Evolutionary conservation across 1,140 invertebrate species (phyloP).

Genomic region (Drosophila sp.): DNA sequence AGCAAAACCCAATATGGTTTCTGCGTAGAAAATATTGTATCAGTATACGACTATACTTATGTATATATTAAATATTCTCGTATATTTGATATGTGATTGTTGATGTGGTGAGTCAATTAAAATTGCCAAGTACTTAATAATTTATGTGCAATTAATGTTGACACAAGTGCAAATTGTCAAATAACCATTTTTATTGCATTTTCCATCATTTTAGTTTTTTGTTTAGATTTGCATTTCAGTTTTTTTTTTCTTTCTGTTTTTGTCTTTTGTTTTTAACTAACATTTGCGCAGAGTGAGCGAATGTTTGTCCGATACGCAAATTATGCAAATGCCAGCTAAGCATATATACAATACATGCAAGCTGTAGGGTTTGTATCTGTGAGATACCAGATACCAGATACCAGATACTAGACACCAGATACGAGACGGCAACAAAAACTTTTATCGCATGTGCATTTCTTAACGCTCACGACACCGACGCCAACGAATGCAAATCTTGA

Average conservation of each 20-base stretch:
- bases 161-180: constrained; percentile 59
- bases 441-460: constrained; percentile 77
- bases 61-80: no score
- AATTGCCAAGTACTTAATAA: constrained; percentile 59
- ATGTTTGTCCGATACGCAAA: constrained; percentile 67
- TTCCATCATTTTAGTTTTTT: constrained; percentile 25
- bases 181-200: constrained; percentile 33
- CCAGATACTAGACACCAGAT: constrained; percentile 51
- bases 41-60: background rate
- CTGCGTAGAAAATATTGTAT: background rate
- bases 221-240: constrained; percentile 23
- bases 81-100: constrained; percentile 28
- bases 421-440: constrained; percentile 46
- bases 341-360: constrained; percentile 12
- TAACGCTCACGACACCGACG: constrained; percentile 54
- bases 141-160: constrained; percentile 70
- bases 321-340: constrained; percentile 75
- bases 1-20: constrained; percentile 4
- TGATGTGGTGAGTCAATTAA: constrained; percentile 69
- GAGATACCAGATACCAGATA: constrained; percentile 45
- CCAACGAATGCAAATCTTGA: constrained; percentile 78
- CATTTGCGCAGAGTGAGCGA: constrained; percentile 51
- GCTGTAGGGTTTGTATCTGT: constrained; percentile 38
- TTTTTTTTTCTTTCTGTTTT: constrained; percentile 27
- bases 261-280: constrained; percentile 37